phyloP scores from a whole-genome alignment of 2,113 vertebrate species.

The Gadus chalcogrammus region DNA sequence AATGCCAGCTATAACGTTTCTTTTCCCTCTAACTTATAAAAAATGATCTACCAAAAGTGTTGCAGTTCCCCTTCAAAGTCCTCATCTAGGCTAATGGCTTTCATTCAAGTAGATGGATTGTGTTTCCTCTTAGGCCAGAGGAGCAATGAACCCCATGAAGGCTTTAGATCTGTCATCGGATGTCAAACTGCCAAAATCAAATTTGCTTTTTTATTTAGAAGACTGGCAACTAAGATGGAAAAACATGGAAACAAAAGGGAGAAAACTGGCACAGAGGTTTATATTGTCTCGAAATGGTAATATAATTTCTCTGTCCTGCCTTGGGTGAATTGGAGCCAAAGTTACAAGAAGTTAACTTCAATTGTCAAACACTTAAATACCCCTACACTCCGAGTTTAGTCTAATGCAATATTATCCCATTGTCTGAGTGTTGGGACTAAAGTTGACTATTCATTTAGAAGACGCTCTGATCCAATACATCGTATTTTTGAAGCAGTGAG shows the following conservation, averaged over 20 bases:
- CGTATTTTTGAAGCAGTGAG: no score
- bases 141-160: conserved; percentile 8
- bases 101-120: conserved; percentile 31
- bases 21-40: no score
- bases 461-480: no score
- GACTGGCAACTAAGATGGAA: conserved; percentile 18
- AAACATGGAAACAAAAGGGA: conserved; percentile 36
- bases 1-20: no score
- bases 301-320: conserved; percentile 17
- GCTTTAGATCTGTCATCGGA: conserved; percentile 33
- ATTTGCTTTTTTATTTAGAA: conserved; percentile 43
- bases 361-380: no score
- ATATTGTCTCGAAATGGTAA: conserved; percentile 32
- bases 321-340: background rate
- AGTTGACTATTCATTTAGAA: no score
- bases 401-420: no score
- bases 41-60: no score
- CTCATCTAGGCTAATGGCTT: conserved; percentile 28
- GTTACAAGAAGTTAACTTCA: no score
- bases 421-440: no score
- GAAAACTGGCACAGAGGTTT: conserved; percentile 40
- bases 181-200: conserved; percentile 53
- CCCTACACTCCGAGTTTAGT: no score
- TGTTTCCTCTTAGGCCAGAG: conserved; percentile 34
- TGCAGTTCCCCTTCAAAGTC: background rate